Evolutionary conservation across 2,113 vertebrate species (phyloP).

Genomic region (Etheostoma spectabile): DNA sequence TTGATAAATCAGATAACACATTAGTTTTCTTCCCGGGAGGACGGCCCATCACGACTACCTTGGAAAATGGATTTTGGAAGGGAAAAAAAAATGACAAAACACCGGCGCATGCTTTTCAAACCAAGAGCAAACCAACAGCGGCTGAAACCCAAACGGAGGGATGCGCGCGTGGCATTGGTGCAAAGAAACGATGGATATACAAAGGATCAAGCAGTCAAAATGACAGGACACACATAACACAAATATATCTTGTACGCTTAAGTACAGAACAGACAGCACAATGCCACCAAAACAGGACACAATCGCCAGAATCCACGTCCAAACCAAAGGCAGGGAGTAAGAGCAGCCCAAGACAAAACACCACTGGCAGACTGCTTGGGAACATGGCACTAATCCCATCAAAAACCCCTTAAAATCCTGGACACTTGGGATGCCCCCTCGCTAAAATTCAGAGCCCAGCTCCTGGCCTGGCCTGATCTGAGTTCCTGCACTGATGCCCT

Average conservation of each 20-base stretch:
- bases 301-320: constrained; percentile 73
- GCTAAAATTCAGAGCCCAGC: constrained; percentile 41
- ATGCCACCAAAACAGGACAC: constrained; percentile 57
- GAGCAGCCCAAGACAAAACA: constrained; percentile 84
- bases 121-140: constrained; percentile 67
- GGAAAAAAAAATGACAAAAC: constrained; percentile 60
- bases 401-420: background rate
- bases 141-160: constrained; percentile 58
- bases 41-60: constrained; percentile 63
- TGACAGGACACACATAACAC: constrained; percentile 57
- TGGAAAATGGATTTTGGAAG: constrained; percentile 50
- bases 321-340: constrained; percentile 79
- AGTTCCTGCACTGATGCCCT: constrained; percentile 72
- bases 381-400: constrained; percentile 39
- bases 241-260: constrained; percentile 41
- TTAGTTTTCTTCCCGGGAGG: constrained; percentile 67
- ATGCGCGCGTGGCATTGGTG: constrained; percentile 63
- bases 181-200: constrained; percentile 68
- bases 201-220: constrained; percentile 74
- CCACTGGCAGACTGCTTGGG: constrained; percentile 78
- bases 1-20: constrained; percentile 53
- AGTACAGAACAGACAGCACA: constrained; percentile 55
- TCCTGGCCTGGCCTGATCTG: constrained; percentile 70
- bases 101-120: constrained; percentile 79
- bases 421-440: background rate